Conservation (phyloP, 2,797 vertebrate genomes). For the Eulemur rubriventer region DNA sequence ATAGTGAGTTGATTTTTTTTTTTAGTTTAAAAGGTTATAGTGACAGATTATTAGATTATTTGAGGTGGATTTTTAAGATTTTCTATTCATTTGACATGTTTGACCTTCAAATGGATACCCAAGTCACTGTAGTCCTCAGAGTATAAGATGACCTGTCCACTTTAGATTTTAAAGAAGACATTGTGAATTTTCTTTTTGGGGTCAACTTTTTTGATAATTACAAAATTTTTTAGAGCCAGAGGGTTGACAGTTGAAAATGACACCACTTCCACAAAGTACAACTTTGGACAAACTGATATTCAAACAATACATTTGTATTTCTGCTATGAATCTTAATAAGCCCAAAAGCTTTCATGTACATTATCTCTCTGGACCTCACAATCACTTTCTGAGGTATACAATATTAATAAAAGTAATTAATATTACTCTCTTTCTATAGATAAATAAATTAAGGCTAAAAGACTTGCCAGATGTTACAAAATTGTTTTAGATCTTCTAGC, state of each 20-base stretch:
- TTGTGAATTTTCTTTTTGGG: not conserved
- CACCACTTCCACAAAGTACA: not conserved
- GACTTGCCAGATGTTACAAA: not conserved
- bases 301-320: not conserved
- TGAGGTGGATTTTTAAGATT: conserved; percentile 5
- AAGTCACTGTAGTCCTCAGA: not conserved
- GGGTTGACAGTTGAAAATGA: not conserved
- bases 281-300: not conserved
- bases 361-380: not conserved
- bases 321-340: not conserved
- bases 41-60: conserved; percentile 26
- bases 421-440: not conserved
- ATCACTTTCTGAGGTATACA: not conserved
- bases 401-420: not conserved
- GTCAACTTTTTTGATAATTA: not conserved
- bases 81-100: not conserved
- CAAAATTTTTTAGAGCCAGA: not conserved
- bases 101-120: not conserved
- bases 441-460: not conserved
- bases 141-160: not conserved
- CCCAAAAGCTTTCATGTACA: not conserved
- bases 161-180: not conserved
- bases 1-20: not conserved
- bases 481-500: not conserved
- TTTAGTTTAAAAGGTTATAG: conserved; percentile 46